phyloP scores from a whole-genome alignment of 2,113 vertebrate species.

The Phoenicopterus ruber region DNA sequence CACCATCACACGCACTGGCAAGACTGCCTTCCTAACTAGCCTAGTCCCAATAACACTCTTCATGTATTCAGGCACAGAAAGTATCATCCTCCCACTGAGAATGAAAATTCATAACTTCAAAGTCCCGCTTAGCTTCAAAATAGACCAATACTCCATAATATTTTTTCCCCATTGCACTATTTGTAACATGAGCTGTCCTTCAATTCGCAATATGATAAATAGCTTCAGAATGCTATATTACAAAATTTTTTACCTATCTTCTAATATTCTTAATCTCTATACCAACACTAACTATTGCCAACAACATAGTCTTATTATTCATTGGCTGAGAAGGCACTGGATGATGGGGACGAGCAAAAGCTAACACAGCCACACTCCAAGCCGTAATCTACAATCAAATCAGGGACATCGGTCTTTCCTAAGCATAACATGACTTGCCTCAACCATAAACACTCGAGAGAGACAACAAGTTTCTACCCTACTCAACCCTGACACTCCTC shows the following conservation, averaged over 20 bases:
- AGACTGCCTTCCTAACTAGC: rapidly evolving
- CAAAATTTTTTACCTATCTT: neutral
- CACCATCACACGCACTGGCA: rapidly evolving
- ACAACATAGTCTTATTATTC: rapidly evolving
- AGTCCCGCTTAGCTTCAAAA: rapidly evolving
- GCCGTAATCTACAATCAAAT: rapidly evolving
- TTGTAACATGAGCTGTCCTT: rapidly evolving
- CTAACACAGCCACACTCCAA: neutral
- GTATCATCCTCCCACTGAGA: rapidly evolving
- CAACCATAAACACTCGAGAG: neutral
- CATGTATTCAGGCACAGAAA: rapidly evolving
- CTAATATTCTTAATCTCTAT: rapidly evolving
- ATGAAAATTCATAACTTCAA: neutral
- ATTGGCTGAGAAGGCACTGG: rapidly evolving
- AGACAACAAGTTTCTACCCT: neutral
- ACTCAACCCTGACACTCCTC: neutral
- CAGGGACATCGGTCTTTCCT: rapidly evolving
- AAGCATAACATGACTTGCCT: rapidly evolving
- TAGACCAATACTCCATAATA: rapidly evolving
- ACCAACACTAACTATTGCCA: rapidly evolving
- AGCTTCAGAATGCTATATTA: rapidly evolving
- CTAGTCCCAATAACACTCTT: rapidly evolving
- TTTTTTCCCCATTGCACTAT: rapidly evolving
- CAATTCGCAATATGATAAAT: neutral
- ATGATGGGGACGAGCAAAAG: rapidly evolving